Evolutionary conservation across 2,888 invertebrate genomes (phyloP), one percentile per base, ranked within the genome.

Genomic region (Platerodrilus igneus): DNA sequence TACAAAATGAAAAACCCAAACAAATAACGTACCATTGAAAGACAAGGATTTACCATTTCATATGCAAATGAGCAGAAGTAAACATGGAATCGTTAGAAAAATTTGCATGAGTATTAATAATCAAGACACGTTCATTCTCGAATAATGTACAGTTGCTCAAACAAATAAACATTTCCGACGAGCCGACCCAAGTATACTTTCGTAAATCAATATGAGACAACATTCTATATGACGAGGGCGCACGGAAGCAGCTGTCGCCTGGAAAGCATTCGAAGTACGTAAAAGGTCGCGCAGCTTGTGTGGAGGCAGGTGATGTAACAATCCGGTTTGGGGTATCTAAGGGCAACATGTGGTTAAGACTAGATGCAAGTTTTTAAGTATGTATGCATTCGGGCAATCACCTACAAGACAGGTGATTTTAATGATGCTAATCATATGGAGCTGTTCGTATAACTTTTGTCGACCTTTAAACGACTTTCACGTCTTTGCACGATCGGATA

Each of bases 211-310:
- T 39, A 23, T 39, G 31, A 30, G 26, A 21, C 21, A 33, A 17
- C 30, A 17, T 26, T 32, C 19, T 28, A 19, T 22, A 31, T 36
- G 36, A 28, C 37, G 53, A 53, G 56, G 53, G 53, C 52, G 54
- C 52, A 52, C 54, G 58, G 58, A 57, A 57, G 54, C 58, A 58
- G 56, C 56, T 58, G 58, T 54, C 58, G 48, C 44, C 38, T 41
- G 43, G 41, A 50, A 50, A 50, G 48, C 51, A 48, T 50, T 53
- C 47, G 48, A 49, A 50, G 48, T 49, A 52, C 53, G 55, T 52
- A 56, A 56, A 56, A 55, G 55, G 52, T 52, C 51, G 48, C 41
- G 48, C 55, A 53, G 54, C 56, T 53, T 50, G 51, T 39, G 40
- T 46, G 51, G 44, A 50, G 55, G 57, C 57, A 57, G 57, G 57